A percentile compares a stretch with the other conserved stretches of the same genome.
These are phyloP conservation scores for Hemibagrus guttatus DNA, from an alignment of 2,797 vertebrate genomes.

Conservation along the genomic window DNA sequence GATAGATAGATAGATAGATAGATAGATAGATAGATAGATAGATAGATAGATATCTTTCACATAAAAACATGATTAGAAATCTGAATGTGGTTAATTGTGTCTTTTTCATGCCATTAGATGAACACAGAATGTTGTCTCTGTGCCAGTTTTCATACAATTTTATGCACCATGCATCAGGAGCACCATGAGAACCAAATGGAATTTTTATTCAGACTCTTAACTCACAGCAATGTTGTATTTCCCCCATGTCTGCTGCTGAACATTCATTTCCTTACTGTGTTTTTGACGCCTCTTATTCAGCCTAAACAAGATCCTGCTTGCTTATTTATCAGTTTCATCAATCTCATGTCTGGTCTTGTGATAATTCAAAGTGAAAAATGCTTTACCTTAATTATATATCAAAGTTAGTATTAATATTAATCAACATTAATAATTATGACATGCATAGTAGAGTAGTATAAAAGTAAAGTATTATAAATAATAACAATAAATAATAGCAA, in stretches of 20 bases:
- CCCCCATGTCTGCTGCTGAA: slow-evolving; percentile 50
- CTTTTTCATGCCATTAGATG: slow-evolving; percentile 10
- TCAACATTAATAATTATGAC: no score
- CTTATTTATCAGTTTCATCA: neutral
- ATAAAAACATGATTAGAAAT: neutral
- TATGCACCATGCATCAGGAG: slow-evolving; percentile 31
- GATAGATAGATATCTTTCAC: neutral
- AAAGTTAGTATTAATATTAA: no score
- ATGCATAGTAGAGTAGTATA: no score
- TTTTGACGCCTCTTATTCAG: slow-evolving; percentile 25
- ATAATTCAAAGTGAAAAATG: neutral
- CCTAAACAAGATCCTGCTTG: neutral
- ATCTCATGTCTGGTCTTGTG: neutral
- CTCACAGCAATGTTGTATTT: slow-evolving; percentile 34
- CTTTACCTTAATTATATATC: neutral
- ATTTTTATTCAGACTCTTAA: slow-evolving; percentile 45
- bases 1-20: no score
- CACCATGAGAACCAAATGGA: slow-evolving; percentile 49
- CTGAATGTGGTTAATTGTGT: slow-evolving; percentile 6
- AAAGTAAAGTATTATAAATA: no score
- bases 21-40: no score
- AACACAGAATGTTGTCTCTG: slow-evolving; percentile 20
- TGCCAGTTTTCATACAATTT: slow-evolving; percentile 42
- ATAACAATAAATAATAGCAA: no score
- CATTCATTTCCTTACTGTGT: slow-evolving; percentile 68